Conservation (phyloP, 2,113 vertebrate species). For the Colistium nudipinnis region DNA sequence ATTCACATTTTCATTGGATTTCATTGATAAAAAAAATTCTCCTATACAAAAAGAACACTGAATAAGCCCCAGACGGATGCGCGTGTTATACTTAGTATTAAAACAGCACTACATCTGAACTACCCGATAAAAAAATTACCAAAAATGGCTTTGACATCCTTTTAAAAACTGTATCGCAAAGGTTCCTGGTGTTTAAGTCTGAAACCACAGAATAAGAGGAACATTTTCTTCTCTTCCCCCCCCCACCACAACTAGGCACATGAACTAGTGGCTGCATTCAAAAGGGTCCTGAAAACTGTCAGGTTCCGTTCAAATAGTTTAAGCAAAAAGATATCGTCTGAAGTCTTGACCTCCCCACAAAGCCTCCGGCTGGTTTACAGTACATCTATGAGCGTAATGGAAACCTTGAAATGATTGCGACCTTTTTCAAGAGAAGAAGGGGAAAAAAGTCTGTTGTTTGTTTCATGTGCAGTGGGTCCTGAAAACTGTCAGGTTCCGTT, state of each 20-base stretch:
- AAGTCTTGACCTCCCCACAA: conserved; percentile 66
- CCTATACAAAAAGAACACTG: conserved; percentile 79
- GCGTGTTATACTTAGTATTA: conserved; percentile 77
- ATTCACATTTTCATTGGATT: conserved; percentile 74
- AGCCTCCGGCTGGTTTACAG: conserved; percentile 63
- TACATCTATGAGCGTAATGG: conserved; percentile 62
- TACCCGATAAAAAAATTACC: conserved; percentile 80
- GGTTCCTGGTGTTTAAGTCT: conserved; percentile 72
- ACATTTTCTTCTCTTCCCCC: conserved; percentile 43
- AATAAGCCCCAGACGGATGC: conserved; percentile 73
- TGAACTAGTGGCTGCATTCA: conserved; percentile 80
- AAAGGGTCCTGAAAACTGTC: conserved; percentile 65
- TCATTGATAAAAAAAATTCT: conserved; percentile 74
- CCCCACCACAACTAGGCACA: conserved; percentile 80
- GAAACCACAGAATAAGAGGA: conserved; percentile 74
- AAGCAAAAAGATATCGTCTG: conserved; percentile 51
- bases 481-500: conserved; percentile 67
- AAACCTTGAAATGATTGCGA: conserved; percentile 45
- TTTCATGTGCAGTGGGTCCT: no score
- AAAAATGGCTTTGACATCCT: conserved; percentile 87
- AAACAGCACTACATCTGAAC: conserved; percentile 77
- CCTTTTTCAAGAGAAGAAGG: not conserved
- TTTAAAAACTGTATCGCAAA: conserved; percentile 81
- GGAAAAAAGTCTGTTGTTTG: no score
- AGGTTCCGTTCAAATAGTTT: conserved; percentile 65